Evolutionary conservation across 2,888 invertebrate species (phyloP).

Genomic region (Pristionchus entomophagus): DNA sequence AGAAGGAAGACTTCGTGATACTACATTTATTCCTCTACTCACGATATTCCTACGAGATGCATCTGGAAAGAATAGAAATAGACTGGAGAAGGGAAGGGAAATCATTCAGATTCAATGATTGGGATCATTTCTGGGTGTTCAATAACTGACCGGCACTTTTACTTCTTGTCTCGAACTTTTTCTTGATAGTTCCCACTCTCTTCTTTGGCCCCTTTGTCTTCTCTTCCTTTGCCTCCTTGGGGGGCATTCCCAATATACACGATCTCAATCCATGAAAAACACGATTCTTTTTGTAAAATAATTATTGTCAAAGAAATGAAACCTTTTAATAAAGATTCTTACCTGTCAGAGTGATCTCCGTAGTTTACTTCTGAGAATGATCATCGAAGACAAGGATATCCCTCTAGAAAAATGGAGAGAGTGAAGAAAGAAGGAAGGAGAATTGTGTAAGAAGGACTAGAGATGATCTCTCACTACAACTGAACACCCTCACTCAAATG

Average conservation of each 20-base stretch:
- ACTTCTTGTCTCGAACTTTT: constrained; percentile 40
- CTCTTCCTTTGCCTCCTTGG: constrained; percentile 34
- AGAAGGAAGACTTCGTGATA: constrained; percentile 64
- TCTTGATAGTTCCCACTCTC: constrained; percentile 43
- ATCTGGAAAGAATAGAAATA: too few relatives aligned
- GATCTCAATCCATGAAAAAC: background rate
- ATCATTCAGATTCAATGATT: too few relatives aligned
- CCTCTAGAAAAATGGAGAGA: background rate
- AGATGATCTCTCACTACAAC: background rate
- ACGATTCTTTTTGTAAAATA: too few relatives aligned
- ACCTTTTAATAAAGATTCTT: background rate
- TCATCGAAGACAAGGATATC: background rate
- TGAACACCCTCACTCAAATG: background rate
- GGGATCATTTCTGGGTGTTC: too few relatives aligned
- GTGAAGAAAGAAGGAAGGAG: background rate
- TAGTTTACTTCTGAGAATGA: background rate
- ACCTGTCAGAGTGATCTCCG: constrained; percentile 2
- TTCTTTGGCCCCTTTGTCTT: constrained; percentile 32
- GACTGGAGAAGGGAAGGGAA: too few relatives aligned
- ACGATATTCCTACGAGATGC: constrained; percentile 52
- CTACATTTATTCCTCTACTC: constrained; percentile 58
- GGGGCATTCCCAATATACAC: constrained; percentile 19
- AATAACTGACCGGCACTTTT: constrained; percentile 36
- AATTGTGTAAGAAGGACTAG: background rate
- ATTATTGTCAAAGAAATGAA: too few relatives aligned